Conservation (phyloP, 1,140 invertebrate species). For the Calliphora vicina region DNA sequence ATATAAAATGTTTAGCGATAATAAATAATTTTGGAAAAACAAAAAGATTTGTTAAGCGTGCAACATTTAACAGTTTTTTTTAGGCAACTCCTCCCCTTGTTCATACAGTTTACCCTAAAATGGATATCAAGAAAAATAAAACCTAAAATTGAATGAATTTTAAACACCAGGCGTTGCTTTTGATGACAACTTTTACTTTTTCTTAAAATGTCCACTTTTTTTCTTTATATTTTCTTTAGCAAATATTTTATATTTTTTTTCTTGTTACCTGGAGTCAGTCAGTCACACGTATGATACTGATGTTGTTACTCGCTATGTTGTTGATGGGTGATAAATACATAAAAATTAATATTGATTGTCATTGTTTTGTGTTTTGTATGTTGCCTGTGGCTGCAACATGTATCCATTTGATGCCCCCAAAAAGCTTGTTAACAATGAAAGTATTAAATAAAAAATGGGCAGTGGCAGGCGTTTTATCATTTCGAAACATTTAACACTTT, state of each 20-base stretch:
- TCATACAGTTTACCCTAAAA: not conserved
- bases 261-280: no score
- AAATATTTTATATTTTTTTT: no score
- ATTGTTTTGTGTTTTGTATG: not conserved
- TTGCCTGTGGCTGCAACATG: no score
- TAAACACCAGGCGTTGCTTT: not conserved
- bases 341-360: not conserved
- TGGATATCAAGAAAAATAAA: not conserved
- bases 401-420: no score
- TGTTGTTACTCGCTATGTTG: no score
- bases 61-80: not conserved
- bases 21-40: not conserved
- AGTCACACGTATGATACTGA: no score
- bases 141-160: not conserved
- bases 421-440: no score
- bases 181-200: conserved; percentile 1
- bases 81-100: not conserved
- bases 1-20: not conserved
- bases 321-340: not conserved
- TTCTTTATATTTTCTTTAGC: no score
- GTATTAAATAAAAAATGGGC: no score
- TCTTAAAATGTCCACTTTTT: not conserved
- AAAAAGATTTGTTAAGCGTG: not conserved
- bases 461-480: no score
- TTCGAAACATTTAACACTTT: no score